Evolutionary conservation across 2,113 vertebrate species (phyloP).

Genomic region (Ctenodactylus gundi): DNA sequence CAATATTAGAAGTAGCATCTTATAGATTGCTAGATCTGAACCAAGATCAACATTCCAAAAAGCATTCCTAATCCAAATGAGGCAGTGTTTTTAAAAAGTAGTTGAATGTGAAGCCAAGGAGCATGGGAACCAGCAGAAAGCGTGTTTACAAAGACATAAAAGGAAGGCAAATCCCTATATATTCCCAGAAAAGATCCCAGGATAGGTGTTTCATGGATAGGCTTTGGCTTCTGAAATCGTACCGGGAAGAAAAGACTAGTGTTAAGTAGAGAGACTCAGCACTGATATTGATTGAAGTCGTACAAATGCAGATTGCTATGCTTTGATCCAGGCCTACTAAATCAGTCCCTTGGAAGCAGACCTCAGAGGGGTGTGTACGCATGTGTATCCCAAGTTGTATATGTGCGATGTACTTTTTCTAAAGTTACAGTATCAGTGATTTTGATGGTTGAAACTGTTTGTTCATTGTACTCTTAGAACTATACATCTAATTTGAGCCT

Average conservation of each 20-base stretch:
- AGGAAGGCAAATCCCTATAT: not conserved
- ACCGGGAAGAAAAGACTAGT: not conserved
- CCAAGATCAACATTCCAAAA: constrained; percentile 5
- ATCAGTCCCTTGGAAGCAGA: not conserved
- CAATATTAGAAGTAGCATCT: not conserved
- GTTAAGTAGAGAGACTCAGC: not conserved
- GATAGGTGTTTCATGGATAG: not conserved
- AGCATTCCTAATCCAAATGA: not conserved
- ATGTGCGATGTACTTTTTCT: not conserved
- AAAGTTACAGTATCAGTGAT: not conserved
- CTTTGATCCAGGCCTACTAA: not conserved
- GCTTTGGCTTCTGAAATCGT: not conserved
- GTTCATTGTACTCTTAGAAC: not conserved
- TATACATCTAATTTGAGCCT: not conserved
- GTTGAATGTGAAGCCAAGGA: not conserved
- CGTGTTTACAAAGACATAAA: not conserved
- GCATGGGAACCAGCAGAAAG: not conserved
- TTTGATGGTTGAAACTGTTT: not conserved
- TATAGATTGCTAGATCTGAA: not conserved
- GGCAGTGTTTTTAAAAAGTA: not conserved
- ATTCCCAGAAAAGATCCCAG: not conserved
- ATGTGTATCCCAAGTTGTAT: not conserved
- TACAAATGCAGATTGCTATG: not conserved
- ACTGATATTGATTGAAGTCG: not conserved
- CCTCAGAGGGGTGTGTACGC: not conserved